Evolutionary conservation across 2,113 vertebrate species (phyloP).

Genomic region (Thermophis baileyi): DNA sequence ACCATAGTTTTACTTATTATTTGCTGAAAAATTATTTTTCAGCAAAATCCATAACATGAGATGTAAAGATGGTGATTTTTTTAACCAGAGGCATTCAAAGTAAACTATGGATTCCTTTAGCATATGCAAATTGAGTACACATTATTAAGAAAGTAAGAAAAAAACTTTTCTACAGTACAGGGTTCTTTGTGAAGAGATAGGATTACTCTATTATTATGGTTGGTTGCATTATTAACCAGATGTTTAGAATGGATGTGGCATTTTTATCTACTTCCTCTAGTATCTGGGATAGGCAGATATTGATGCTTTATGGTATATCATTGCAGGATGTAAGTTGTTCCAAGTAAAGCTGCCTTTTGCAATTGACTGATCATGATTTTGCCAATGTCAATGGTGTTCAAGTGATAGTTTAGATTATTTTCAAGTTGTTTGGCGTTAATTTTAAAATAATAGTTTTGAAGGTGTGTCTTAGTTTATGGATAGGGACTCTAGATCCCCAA

Average conservation of each 20-base stretch:
- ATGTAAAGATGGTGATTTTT: not conserved
- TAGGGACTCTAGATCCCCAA: not conserved
- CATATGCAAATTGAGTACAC: not conserved
- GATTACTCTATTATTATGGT: not conserved
- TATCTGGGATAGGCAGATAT: not conserved
- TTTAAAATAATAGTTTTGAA: not conserved
- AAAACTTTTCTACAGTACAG: not conserved
- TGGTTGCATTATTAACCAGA: not conserved
- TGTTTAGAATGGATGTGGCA: not conserved
- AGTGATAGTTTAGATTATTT: not conserved
- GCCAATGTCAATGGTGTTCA: not conserved
- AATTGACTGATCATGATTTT: not conserved
- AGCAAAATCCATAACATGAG: not conserved
- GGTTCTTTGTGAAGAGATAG: not conserved
- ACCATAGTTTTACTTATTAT: not conserved
- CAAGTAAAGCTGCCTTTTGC: not conserved
- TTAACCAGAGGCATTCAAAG: not conserved
- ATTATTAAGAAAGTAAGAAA: not conserved
- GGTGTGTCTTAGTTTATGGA: not conserved
- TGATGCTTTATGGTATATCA: not conserved
- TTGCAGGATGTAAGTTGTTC: not conserved
- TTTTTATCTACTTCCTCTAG: not conserved
- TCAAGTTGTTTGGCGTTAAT: not conserved
- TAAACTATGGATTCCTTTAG: not conserved
- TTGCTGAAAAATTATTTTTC: not conserved